Evolutionary conservation across 2,113 vertebrate genomes (phyloP).

Genomic region (Chionodraco myersi): DNA sequence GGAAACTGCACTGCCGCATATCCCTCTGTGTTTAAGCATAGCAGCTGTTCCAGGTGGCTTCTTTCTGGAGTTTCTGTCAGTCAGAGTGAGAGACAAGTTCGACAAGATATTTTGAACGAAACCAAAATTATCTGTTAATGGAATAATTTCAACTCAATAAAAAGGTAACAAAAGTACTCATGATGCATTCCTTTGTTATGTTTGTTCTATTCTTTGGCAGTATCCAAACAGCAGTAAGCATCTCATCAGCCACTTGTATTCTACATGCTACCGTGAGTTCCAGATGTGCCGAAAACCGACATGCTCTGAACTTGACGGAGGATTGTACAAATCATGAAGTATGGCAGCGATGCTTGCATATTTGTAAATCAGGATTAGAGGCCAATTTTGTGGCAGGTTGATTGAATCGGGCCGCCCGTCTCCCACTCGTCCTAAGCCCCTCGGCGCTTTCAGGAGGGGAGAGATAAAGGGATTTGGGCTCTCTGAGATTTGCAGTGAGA

Average conservation of each 20-base stretch:
- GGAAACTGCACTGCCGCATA: slow-evolving; percentile 26
- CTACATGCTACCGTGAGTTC: slow-evolving; percentile 1
- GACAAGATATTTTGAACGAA: background rate
- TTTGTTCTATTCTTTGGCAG: background rate
- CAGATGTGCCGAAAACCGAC: slow-evolving; percentile 3
- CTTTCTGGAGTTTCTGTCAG: background rate
- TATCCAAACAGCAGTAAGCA: background rate
- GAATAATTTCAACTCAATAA: background rate
- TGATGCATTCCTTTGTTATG: background rate
- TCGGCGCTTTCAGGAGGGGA: slow-evolving; percentile 71
- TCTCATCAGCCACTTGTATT: slow-evolving; percentile 17
- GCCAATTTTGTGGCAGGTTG: slow-evolving; percentile 78
- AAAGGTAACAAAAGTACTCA: background rate
- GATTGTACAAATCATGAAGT: slow-evolving; percentile 54
- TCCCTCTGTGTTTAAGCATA: background rate
- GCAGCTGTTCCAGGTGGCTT: background rate
- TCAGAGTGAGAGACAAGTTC: background rate
- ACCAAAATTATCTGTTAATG: background rate
- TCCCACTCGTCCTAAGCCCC: slow-evolving; percentile 75
- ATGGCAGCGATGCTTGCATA: slow-evolving; percentile 70
- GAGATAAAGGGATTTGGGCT: slow-evolving; percentile 83
- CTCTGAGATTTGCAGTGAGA: slow-evolving; percentile 71
- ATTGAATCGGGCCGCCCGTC: slow-evolving; percentile 77
- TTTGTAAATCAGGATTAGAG: slow-evolving; percentile 81
- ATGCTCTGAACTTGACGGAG: slow-evolving; percentile 45